phyloP scores from a whole-genome alignment of 2,888 invertebrate genomes.

The Spodoptera picta region DNA sequence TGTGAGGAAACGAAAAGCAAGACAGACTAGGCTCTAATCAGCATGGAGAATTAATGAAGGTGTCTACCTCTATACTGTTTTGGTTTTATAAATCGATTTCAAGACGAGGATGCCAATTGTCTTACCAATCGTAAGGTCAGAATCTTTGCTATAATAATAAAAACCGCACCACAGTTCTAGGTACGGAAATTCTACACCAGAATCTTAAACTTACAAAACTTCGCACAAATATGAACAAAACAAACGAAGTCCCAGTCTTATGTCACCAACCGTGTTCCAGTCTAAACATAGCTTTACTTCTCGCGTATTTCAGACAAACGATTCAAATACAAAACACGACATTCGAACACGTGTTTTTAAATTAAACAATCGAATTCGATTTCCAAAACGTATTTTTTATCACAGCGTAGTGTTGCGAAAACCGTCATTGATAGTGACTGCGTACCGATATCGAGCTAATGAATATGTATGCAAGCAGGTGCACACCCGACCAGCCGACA shows the following conservation, averaged over 20 bases:
- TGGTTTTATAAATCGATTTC: no score
- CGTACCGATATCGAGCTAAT: conserved; percentile 79
- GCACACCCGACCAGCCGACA: conserved; percentile 67
- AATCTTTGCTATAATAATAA: no score
- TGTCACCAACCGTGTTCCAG: conserved; percentile 25
- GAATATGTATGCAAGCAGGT: conserved; percentile 88
- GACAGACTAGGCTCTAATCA: no score
- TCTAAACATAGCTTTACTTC: conserved; percentile 44
- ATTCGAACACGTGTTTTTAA: conserved; percentile 48
- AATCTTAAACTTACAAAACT: neutral
- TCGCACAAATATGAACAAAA: conserved; percentile 15
- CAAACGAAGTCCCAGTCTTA: conserved; percentile 19
- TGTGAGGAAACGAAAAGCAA: no score
- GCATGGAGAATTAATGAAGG: no score
- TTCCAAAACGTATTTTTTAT: conserved; percentile 57
- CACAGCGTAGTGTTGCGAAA: conserved; percentile 68
- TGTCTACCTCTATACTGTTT: no score
- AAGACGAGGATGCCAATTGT: no score
- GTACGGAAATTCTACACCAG: neutral
- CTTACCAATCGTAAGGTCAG: no score
- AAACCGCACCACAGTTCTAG: conserved; percentile 1
- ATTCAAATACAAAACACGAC: conserved; percentile 53
- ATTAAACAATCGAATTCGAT: conserved; percentile 54
- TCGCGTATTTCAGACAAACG: conserved; percentile 42
- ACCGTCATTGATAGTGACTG: conserved; percentile 81